Evolutionary conservation across 2,797 vertebrate genomes (phyloP), one percentile per base, ranked within the genome.

Genomic region (Rhabdophis nuchalis): DNA sequence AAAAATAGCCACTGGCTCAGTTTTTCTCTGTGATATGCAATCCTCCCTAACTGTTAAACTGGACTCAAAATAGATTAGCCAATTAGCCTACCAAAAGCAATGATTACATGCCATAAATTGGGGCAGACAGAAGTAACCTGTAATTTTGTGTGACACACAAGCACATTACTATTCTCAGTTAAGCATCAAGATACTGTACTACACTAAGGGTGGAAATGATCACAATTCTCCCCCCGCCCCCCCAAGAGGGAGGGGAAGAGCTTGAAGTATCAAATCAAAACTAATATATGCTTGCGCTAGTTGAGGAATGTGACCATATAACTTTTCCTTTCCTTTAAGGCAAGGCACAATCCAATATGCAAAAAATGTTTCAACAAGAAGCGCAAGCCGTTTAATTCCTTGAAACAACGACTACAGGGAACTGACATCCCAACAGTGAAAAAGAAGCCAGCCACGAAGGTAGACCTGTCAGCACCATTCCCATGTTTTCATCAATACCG

Each of bases 321-420:
- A 0, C 1, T 52, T 23, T 56, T 87, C 57, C 54, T 94, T 82
- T 72, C 36, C 94, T 18, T 85, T 92, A 97, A 97, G 96, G 87
- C 95, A 91, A 97, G 97, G 60, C 97, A 97, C 2, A 87, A 92
- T 82, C 96, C 96, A 9, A 95, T 97, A 93, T 97, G 96, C 94
- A 96, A 58, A 91, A 96, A 96, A 93, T 9, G 95, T 91, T 96
- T 97, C 94, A 94, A 94, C 36, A 95, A 96, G 94, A 97, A 97
- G 54, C 91, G 87, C 57, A 95, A 95, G 72, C 93, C 96, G 77
- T 97, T 97, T 94, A 96, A 60, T 95, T 97, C 96, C 91, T 91
- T 96, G 93, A 97, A 96, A 92, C 96, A 96, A 91, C 96, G 97
- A 91, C 93, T 95, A 56, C 61, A 92, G 56, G 96, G 96, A 93